Percentiles rank a stretch among this genome's conserved stretches.
phyloP scores from a whole-genome alignment of 2,113 vertebrate species.

The Anseranas semipalmata region DNA sequence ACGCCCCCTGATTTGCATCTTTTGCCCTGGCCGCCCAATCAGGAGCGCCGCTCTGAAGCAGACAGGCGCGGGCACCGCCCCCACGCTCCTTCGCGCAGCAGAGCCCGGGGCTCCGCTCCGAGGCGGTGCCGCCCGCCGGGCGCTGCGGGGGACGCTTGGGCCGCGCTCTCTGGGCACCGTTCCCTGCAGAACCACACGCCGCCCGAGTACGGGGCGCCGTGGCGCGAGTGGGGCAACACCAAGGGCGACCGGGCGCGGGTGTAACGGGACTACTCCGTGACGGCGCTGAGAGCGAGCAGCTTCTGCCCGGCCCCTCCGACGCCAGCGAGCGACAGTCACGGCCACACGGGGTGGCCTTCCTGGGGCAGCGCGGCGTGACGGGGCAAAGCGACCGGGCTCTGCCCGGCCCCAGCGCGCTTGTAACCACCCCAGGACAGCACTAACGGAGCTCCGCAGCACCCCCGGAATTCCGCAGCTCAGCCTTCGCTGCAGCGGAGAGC shows the following conservation, averaged over 20 bases:
- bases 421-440: background rate
- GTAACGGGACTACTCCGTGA: too few species aligned
- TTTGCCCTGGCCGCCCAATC: accelerated
- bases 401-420: background rate
- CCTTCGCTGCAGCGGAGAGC: too few species aligned
- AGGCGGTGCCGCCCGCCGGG: too few species aligned
- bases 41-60: background rate
- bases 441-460: too few species aligned
- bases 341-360: too few species aligned
- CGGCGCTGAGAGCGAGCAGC: background rate
- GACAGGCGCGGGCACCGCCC: background rate
- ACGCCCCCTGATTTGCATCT: background rate
- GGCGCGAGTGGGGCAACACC: background rate
- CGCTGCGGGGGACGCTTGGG: too few species aligned
- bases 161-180: background rate
- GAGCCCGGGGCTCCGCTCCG: background rate
- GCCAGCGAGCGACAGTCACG: too few species aligned
- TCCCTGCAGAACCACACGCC: too few species aligned
- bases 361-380: background rate
- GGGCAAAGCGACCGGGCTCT: background rate
- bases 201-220: too few species aligned
- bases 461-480: background rate
- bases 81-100: background rate
- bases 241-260: too few species aligned
- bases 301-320: background rate